Evolutionary conservation across 2,113 vertebrate genomes (phyloP), one percentile per base, ranked within the genome.

Genomic region (Phrynosoma platyrhinos): DNA sequence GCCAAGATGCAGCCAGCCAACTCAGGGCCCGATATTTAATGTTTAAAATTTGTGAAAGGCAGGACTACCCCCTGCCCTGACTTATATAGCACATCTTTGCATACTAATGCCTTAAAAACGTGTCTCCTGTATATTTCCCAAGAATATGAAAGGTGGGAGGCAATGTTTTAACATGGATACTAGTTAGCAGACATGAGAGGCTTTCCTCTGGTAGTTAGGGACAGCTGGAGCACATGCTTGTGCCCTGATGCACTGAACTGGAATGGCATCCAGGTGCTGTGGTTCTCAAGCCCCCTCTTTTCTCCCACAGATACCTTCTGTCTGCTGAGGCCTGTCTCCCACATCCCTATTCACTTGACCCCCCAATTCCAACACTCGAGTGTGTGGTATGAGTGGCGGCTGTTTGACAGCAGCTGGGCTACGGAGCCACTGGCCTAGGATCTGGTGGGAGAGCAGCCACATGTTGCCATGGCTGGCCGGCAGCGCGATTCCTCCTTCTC

Each of bases 381-480:
- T 25, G 30, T 21, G 20, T 32, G 30, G 8, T 10, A 62, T 14
- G 69, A 16, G 30, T 76, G 71, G 86, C 12, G 69, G 86, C 52
- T 87, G 79, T 75, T 66, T 66, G 55, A 8, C 1, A 58, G 86
- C 87, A 88, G 87, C 87, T 88, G 87, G 87, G 23, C n/a, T 78
- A 30, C 62, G 42, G 47, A 78, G 81, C 14, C 23, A 36, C 23
- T 1, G 62, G 72, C 72, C 58, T 9, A 18, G 42, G 72, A 53
- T 69, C 21, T 23, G 87, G 87, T 88, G 87, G 87, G 87, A 88
- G 55, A 64, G 30, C 21, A 18, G 75, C 84, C 84, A 86, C 76
- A 86, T 86, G 84, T 86, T 79, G 40, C 76, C 62, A 53, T 14
- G 58, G 62, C 84, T 52, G 62, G 62, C 84, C 3, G 18, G 30